Conservation (phyloP, 2,113 vertebrate species). For the Psilopsiagon aymara region DNA sequence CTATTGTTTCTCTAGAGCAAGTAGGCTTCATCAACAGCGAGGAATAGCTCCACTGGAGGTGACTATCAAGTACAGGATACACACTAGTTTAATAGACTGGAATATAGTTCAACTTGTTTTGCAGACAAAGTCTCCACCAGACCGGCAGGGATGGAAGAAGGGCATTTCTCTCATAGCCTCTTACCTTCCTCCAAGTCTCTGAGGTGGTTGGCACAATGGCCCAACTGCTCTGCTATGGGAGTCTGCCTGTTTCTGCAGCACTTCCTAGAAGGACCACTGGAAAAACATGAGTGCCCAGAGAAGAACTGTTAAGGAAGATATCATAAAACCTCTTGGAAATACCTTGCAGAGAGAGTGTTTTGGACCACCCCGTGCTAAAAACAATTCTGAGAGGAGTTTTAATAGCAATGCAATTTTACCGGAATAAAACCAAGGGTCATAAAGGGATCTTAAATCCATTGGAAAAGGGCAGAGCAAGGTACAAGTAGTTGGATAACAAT, state of each 20-base stretch:
- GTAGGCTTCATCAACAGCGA: neutral
- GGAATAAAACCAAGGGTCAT: neutral
- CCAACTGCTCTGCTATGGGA: neutral
- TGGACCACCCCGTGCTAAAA: neutral
- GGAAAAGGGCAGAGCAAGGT: neutral
- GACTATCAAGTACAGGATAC: neutral
- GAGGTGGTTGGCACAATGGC: neutral
- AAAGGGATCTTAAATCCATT: neutral
- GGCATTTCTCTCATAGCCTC: neutral
- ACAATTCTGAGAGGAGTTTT: neutral
- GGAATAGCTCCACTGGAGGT: neutral
- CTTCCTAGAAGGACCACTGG: neutral
- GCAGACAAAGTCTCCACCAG: neutral
- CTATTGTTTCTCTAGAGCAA: constrained; percentile 35
- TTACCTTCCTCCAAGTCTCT: neutral
- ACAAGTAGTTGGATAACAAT: neutral
- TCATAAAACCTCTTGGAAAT: neutral
- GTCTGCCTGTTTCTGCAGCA: neutral
- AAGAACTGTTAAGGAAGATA: neutral
- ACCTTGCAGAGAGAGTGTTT: neutral
- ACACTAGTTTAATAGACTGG: neutral
- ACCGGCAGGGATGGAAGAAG: neutral
- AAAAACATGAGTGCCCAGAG: neutral
- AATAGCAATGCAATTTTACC: neutral
- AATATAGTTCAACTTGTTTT: neutral